These are phyloP conservation scores for Thera britannica DNA, from an alignment of 2,888 invertebrate genomes.

Conservation along the genomic window DNA sequence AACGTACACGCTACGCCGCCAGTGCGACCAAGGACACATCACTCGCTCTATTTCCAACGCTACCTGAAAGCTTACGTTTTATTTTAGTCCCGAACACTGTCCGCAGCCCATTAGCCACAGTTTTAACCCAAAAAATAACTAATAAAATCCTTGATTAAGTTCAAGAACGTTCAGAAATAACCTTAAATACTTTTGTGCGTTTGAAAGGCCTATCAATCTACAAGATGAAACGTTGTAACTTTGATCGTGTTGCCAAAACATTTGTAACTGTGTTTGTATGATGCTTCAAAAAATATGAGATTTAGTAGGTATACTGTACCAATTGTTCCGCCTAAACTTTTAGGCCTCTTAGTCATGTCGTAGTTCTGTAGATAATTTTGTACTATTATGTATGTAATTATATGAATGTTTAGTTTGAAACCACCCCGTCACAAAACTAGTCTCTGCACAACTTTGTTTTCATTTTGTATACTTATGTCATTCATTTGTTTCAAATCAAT, in stretches of 20 bases:
- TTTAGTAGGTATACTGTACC: too few species aligned
- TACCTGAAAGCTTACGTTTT: constrained; percentile 82
- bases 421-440: too few species aligned
- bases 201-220: constrained; percentile 41
- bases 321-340: not conserved
- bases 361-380: too few species aligned
- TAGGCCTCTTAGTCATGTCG: too few species aligned
- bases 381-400: too few species aligned
- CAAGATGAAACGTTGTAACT: constrained; percentile 44
- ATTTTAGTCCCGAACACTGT: constrained; percentile 71
- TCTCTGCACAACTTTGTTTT: too few species aligned
- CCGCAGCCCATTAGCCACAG: constrained; percentile 50
- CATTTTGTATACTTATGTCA: too few species aligned
- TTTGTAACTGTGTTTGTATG: constrained; percentile 9
- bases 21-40: constrained; percentile 71
- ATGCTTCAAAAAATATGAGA: not conserved
- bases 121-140: constrained; percentile 18
- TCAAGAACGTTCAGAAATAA: constrained; percentile 38
- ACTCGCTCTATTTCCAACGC: constrained; percentile 74
- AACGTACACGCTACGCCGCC: constrained; percentile 52
- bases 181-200: constrained; percentile 34
- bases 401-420: too few species aligned
- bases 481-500: too few species aligned
- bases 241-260: constrained; percentile 51
- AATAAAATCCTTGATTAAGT: constrained; percentile 30